Evolutionary conservation across 2,797 vertebrate genomes (phyloP), one percentile per base, ranked within the genome.

Genomic region (Anguilla anguilla): DNA sequence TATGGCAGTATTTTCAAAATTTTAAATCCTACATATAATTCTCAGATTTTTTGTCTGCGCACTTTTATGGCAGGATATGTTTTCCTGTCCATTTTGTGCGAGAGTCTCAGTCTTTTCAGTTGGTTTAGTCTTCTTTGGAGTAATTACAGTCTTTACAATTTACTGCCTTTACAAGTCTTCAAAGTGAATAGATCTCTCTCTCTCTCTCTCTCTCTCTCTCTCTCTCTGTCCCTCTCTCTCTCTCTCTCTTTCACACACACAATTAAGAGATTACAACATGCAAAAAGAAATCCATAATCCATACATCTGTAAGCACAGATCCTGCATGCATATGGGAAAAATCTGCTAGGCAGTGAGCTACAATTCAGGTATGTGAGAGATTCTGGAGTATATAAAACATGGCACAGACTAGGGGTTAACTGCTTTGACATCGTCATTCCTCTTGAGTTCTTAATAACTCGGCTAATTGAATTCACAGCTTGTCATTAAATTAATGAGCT

Each of bases 401-500:
- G 46, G 22, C 22, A n/a, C 79, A 82, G 43, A 10, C 22, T 15
- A 49, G 46, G 46, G 77, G 77, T 81, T 81, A 49, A 81, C 79
- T 49, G 46, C 79, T 51, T 51, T 82, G 46, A 49, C 79, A 25
- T 82, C 9, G 3, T 51, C 15, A 51, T 15, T 51, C 6, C 79
- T 28, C 46, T 82, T 51, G 79, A 51, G 43, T 22, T 82, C 22
- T 82, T 51, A 51, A 82, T 82, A 49, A n/a, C 79, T 51, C n/a
- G 46, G 79, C 79, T 51, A 82, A 82, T n/a, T 82, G 22, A 82
- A 51, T 82, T 51, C 79, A 82, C 35, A 22, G 22, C 19, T 82
- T 82, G 22, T 82, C 79, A 51, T 82, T 82, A 82, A 82, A 82
- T 82, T n/a, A 82, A 82, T 51, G 22, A 49, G 79, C 46, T 82